A percentile compares a stretch with the other conserved stretches of the same genome.
phyloP scores from a whole-genome alignment of 92 coral and sea anemone genomes.

The Metridium senile region DNA sequence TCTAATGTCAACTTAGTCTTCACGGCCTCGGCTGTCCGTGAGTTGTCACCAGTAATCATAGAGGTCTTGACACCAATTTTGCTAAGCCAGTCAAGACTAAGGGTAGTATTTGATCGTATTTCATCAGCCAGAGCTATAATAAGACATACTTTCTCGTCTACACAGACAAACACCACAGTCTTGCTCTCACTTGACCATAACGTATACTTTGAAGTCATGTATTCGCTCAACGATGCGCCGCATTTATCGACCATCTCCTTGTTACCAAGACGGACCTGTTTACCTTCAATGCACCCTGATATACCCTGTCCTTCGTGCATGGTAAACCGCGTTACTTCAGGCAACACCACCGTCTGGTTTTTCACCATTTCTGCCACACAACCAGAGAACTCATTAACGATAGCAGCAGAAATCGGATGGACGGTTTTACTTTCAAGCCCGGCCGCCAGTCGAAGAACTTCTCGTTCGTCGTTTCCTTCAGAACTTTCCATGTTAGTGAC shows the following conservation, averaged over 20 bases:
- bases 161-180: slow-evolving; percentile 92
- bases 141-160: slow-evolving; percentile 71
- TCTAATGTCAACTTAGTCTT: slow-evolving; percentile 75
- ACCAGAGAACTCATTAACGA: slow-evolving; percentile 92
- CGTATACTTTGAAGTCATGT: slow-evolving; percentile 61
- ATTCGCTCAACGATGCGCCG: slow-evolving; percentile 38
- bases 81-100: slow-evolving; percentile 76
- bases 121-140: slow-evolving; percentile 97
- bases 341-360: slow-evolving; percentile 52
- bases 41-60: slow-evolving; percentile 97
- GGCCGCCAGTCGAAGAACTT: slow-evolving; percentile 87
- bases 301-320: slow-evolving; percentile 96
- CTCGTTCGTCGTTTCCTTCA: slow-evolving; percentile 75
- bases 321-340: slow-evolving; percentile 78
- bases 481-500: slow-evolving; percentile 74
- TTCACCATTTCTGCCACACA: slow-evolving; percentile 86
- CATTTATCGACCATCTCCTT: slow-evolving; percentile 57
- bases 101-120: slow-evolving; percentile 74
- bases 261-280: slow-evolving; percentile 80
- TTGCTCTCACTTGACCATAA: slow-evolving; percentile 87
- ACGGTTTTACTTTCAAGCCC: slow-evolving; percentile 96
- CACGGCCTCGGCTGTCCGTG: slow-evolving; percentile 97
- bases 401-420: slow-evolving; percentile 95
- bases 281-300: slow-evolving; percentile 80
- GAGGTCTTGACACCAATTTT: slow-evolving; percentile 84